Evolutionary conservation across 2,888 invertebrate genomes (phyloP).

Genomic region (Fabriciana adippe): DNA sequence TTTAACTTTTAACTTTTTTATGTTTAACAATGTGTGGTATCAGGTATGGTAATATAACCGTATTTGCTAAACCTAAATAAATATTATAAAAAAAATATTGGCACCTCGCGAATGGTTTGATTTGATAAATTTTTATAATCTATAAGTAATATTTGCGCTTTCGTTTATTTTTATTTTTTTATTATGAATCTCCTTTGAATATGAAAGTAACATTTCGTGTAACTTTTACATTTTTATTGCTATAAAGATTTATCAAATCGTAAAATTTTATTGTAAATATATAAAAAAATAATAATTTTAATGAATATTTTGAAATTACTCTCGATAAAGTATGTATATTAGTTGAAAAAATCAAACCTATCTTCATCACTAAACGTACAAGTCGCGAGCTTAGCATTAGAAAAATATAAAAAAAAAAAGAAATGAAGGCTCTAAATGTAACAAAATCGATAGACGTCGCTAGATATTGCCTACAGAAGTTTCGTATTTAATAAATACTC

Average conservation of each 20-base stretch:
- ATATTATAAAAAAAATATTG: background rate
- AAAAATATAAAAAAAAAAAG: constrained; percentile 12
- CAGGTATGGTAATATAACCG: no score
- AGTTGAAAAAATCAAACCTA: background rate
- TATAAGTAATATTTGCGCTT: background rate
- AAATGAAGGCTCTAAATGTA: background rate
- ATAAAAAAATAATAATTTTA: background rate
- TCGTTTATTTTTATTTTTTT: background rate
- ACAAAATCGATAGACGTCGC: constrained; percentile 27
- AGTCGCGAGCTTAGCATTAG: constrained; percentile 61
- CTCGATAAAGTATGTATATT: constrained; percentile 45
- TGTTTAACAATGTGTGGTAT: no score
- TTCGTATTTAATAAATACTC: constrained; percentile 3
- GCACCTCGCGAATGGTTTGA: background rate
- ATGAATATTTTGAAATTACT: constrained; percentile 11
- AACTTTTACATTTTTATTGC: background rate
- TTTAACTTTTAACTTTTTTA: no score
- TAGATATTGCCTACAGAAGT: constrained; percentile 18
- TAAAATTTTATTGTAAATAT: constrained; percentile 7
- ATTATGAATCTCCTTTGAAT: background rate
- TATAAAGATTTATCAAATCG: background rate
- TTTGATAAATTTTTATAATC: background rate
- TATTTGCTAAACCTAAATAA: background rate
- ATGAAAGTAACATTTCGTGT: background rate
- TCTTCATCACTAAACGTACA: constrained; percentile 53